Base-by-base conservation (phyloP, 2,888 invertebrate genomes). In the Cryptus viduatorius region DNA sequence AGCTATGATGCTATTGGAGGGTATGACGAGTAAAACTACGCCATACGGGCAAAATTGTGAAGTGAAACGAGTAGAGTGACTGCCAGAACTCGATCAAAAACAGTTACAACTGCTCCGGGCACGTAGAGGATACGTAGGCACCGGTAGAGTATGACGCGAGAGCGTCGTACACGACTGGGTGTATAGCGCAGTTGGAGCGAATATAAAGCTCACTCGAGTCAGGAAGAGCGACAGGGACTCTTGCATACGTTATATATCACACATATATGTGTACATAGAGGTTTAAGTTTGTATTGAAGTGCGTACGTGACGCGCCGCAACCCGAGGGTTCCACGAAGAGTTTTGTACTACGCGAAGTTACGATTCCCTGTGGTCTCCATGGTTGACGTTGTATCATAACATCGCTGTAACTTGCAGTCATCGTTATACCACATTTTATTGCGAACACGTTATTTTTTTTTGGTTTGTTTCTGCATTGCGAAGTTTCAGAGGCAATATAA, bases 21-120 rank as follows among this genome's bases (percentile, higher is more conserved):
- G 12, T 19, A 24, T 24, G 56, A 56, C 56, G 56, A 56, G 56
- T 24, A 56, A 56, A 56, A 56, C 56, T 56, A 24, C 12, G 19
- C 56, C 24, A 4, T 37, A 4, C 37, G 37, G 14, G n/a, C 29
- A 12, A 29, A 29, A 61, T 61, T 61, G 61, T 29, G 83, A 68
- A 72, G 79, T 46, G 76, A 42, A 77, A 83, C 83, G 76, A 80
- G 76, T 31, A 44, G 73, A 84, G 81, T 76, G 59, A 48, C 78
- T 79, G 65, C 56, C 64, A 72, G 79, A 75, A 84, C 84, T 84
- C 82, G 84, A 84, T 84, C 84, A 84, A 84, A 82, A 84, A 84
- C 84, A 84, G 84, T 82, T 84, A 84, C 82, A 84, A 84, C 82
- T 84, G 84, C 79, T 79, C 59, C 71, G 71, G 84, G 78, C 83